Conservation (phyloP, 2,888 invertebrate species). For the Rapana venosa region DNA sequence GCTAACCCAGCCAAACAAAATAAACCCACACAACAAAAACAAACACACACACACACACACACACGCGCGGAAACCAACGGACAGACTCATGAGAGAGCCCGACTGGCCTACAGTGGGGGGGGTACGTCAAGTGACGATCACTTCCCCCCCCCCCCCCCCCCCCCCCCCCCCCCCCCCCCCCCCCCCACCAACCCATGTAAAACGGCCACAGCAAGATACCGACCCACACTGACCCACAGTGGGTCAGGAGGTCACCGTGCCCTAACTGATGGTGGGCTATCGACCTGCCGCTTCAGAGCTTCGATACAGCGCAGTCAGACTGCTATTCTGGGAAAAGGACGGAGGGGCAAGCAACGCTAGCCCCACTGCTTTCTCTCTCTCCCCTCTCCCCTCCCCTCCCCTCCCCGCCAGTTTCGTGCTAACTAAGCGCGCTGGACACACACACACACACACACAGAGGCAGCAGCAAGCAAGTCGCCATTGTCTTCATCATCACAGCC, state of each 20-base stretch:
- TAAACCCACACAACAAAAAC: too few species aligned
- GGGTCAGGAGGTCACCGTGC: conserved; percentile 27
- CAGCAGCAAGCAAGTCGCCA: neutral
- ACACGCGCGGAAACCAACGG: too few species aligned
- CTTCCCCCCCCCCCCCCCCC: too few species aligned
- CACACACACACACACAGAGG: neutral
- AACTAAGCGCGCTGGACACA: conserved; percentile 15
- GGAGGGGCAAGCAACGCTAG: neutral
- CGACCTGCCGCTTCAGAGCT: conserved; percentile 23
- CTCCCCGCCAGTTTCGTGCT: conserved; percentile 5
- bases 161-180: conserved; percentile 1
- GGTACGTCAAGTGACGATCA: too few species aligned
- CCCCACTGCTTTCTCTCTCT: neutral
- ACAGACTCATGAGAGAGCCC: too few species aligned
- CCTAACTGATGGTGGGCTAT: neutral
- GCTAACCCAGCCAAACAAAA: too few species aligned
- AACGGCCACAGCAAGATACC: neutral
- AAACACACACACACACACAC: too few species aligned
- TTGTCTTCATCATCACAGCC: conserved; percentile 6
- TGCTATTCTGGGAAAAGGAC: conserved; percentile 30
- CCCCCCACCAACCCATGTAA: neutral
- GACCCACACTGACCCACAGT: conserved; percentile 8
- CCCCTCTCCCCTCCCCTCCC: neutral
- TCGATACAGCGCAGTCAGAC: conserved; percentile 33
- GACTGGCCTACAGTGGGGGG: too few species aligned